A percentile compares a stretch with the other conserved stretches of the same genome.
phyloP scores from a whole-genome alignment of 2,113 vertebrate genomes.

The Capreolus pygargus region DNA sequence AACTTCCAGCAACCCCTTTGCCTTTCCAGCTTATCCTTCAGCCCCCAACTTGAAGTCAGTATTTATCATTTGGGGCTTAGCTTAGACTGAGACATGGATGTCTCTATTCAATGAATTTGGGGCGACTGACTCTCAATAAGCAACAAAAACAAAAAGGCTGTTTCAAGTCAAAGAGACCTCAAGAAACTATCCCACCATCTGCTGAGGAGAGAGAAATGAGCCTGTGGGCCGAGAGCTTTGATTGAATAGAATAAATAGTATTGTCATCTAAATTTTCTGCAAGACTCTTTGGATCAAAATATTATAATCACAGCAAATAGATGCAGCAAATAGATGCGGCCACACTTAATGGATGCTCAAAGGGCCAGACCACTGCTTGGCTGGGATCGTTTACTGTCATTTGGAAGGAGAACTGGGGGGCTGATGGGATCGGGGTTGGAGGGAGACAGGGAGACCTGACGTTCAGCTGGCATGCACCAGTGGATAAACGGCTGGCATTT shows the following conservation, averaged over 20 bases:
- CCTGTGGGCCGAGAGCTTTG: constrained; percentile 61
- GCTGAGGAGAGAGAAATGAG: constrained; percentile 72
- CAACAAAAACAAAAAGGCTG: constrained; percentile 71
- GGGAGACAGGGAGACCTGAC: constrained; percentile 63
- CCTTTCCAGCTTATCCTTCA: constrained; percentile 45
- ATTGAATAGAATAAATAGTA: constrained; percentile 68
- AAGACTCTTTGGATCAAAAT: constrained; percentile 77
- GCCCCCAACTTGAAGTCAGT: constrained; percentile 54
- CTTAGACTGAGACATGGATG: constrained; percentile 60
- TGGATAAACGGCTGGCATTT: constrained; percentile 84
- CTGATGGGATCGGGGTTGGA: constrained; percentile 16
- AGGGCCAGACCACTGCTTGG: constrained; percentile 49
- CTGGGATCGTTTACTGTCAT: constrained; percentile 67
- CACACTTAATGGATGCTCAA: constrained; percentile 68
- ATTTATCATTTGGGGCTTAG: constrained; percentile 67
- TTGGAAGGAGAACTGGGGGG: constrained; percentile 73
- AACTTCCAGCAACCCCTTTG: constrained; percentile 58
- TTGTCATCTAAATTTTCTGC: constrained; percentile 68
- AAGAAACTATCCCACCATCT: constrained; percentile 74
- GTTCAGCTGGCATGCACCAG: constrained; percentile 80
- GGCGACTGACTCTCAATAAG: constrained; percentile 70
- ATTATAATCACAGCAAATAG: constrained; percentile 64
- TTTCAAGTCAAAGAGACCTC: constrained; percentile 72
- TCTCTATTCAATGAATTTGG: constrained; percentile 71
- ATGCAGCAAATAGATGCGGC: constrained; percentile 57